Conservation (phyloP, 2,113 vertebrate species). For the Cyanoramphus novaezelandiae region DNA sequence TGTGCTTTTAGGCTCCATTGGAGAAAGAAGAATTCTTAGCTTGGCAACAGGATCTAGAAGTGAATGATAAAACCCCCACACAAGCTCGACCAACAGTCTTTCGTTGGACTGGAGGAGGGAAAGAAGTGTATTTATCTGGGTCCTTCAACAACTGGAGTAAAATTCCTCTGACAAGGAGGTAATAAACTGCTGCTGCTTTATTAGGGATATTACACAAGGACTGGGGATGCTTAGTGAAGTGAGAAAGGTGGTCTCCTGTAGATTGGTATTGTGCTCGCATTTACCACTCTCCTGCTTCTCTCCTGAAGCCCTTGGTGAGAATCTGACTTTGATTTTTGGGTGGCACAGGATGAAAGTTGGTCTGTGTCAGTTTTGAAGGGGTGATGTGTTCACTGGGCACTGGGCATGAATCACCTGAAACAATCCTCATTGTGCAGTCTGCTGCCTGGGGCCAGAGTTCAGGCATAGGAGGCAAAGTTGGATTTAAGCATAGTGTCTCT, state of each 20-base stretch:
- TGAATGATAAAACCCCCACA: conserved; percentile 79
- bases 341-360: neutral
- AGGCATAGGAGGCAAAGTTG: neutral
- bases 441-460: neutral
- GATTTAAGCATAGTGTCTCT: neutral
- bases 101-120: conserved; percentile 88
- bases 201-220: fast-evolving
- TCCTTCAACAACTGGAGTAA: conserved; percentile 99
- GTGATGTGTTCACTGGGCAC: neutral
- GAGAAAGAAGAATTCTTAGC: conserved; percentile 93
- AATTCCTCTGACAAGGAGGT: conserved; percentile 95
- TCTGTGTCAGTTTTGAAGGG: neutral
- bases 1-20: conserved; percentile 74
- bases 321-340: neutral
- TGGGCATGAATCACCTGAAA: fast-evolving
- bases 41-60: conserved; percentile 93
- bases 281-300: neutral
- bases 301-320: neutral
- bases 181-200: neutral
- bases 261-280: neutral
- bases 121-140: conserved; percentile 92
- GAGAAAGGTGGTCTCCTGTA: neutral
- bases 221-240: neutral
- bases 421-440: neutral
- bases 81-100: conserved; percentile 92